A percentile compares a stretch with the other conserved stretches of the same genome.
Conservation (phyloP, 2,888 invertebrate species). For the Seira musarum region DNA sequence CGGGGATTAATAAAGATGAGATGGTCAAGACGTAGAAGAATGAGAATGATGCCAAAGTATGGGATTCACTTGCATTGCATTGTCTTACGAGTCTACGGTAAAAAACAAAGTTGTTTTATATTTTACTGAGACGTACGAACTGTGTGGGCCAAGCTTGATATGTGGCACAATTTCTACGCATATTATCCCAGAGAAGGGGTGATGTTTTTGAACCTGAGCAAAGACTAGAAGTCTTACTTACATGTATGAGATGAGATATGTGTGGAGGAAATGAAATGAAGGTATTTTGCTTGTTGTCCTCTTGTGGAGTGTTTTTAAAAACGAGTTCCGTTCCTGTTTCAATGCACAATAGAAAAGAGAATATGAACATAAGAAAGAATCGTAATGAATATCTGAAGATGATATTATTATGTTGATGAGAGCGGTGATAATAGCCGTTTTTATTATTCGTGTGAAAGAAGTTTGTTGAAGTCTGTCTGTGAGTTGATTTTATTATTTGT, state of each 20-base stretch:
- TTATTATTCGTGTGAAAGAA: background rate
- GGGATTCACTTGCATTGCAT: too few species aligned
- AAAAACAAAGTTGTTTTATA: too few species aligned
- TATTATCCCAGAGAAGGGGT: constrained; percentile 6
- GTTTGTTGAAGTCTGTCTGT: background rate
- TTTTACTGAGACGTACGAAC: too few species aligned
- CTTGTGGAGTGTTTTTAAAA: background rate
- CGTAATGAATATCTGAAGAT: background rate
- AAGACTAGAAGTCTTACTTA: background rate
- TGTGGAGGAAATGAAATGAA: background rate
- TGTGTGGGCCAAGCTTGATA: too few species aligned
- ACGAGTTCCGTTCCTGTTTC: background rate
- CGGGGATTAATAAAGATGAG: too few species aligned
- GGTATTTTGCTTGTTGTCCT: background rate
- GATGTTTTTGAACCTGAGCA: background rate
- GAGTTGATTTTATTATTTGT: background rate
- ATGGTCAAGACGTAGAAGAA: too few species aligned
- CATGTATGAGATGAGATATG: too few species aligned
- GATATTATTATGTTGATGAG: too few species aligned
- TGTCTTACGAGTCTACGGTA: too few species aligned
- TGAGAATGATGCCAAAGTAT: too few species aligned
- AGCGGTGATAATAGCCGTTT: background rate
- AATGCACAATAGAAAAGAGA: background rate
- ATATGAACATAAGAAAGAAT: background rate
- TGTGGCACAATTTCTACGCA: background rate